These are phyloP conservation scores for Apodemia mormo DNA, from an alignment of 2,888 invertebrate species.

Conservation along the genomic window DNA sequence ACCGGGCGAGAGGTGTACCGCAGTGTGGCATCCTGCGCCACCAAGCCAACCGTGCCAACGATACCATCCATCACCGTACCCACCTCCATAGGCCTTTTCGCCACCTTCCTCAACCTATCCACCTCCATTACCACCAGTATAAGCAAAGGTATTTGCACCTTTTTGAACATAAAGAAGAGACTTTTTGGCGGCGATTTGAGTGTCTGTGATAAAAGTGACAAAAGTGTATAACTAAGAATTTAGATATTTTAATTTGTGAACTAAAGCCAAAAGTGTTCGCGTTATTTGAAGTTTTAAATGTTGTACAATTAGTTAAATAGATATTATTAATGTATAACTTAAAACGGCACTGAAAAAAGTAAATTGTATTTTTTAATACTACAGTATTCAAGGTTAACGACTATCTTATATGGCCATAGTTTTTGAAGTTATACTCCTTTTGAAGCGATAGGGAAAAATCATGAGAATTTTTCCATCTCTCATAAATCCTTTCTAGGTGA, in stretches of 20 bases:
- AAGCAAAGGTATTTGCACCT: slow-evolving; percentile 51
- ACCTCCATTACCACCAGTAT: slow-evolving; percentile 46
- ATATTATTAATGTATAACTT: too few relatives aligned
- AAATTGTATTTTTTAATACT: too few relatives aligned
- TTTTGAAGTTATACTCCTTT: too few relatives aligned
- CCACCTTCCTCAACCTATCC: slow-evolving; percentile 50
- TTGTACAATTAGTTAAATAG: not conserved
- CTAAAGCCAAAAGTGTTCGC: not conserved
- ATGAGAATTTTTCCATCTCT: too few relatives aligned
- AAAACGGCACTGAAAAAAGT: too few relatives aligned
- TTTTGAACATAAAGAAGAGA: slow-evolving; percentile 54
- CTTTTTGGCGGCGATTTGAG: slow-evolving; percentile 46
- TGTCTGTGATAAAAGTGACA: slow-evolving; percentile 39
- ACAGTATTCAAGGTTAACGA: too few relatives aligned
- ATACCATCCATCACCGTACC: slow-evolving; percentile 44
- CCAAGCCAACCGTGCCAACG: not conserved
- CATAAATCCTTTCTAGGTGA: too few relatives aligned
- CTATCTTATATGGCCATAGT: too few relatives aligned
- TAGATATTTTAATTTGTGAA: not conserved
- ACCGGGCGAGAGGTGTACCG: slow-evolving; percentile 64
- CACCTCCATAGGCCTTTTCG: slow-evolving; percentile 43
- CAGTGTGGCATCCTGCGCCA: slow-evolving; percentile 54
- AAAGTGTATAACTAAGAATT: not conserved
- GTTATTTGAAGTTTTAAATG: not conserved
- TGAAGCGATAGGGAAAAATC: too few relatives aligned